Conservation (phyloP, 2,113 vertebrate species). For the Pelmatolapia mariae region DNA sequence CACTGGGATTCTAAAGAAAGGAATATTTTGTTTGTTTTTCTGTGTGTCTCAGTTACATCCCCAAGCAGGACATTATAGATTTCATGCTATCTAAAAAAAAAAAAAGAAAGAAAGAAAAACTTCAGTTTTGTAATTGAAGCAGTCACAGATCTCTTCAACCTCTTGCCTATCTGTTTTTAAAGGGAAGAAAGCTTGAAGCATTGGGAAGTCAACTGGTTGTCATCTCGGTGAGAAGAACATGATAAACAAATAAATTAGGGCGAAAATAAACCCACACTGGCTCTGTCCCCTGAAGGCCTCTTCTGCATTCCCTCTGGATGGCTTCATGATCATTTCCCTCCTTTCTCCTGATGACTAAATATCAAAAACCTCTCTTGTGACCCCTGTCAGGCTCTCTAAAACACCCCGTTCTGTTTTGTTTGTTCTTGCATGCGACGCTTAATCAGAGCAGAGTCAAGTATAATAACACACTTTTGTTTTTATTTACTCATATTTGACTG, state of each 20-base stretch:
- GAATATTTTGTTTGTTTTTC: not conserved
- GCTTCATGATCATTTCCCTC: not conserved
- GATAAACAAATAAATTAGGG: not conserved
- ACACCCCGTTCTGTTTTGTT: constrained; percentile 21
- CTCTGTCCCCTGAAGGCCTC: constrained; percentile 22
- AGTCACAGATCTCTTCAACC: constrained; percentile 38
- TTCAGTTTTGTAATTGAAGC: constrained; percentile 7
- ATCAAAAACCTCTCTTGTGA: constrained; percentile 7
- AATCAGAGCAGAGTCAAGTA: not conserved
- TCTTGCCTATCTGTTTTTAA: constrained; percentile 68
- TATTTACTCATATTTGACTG: constrained; percentile 3
- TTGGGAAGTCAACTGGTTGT: constrained; percentile 77
- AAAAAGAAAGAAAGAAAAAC: not conserved
- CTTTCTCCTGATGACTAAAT: constrained; percentile 17
- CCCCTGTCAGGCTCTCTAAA: not conserved
- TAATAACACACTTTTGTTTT: not conserved
- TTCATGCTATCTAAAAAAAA: not conserved
- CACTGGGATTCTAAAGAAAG: not conserved
- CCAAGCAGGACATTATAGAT: not conserved
- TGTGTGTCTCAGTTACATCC: not conserved
- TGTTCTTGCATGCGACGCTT: constrained; percentile 45
- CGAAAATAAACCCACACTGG: constrained; percentile 14
- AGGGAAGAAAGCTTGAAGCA: constrained; percentile 79
- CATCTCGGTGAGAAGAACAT: constrained; percentile 70
- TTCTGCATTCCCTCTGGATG: constrained; percentile 9